These are phyloP conservation scores for Piaya cayana DNA, from an alignment of 2,113 vertebrate genomes.

Conservation along the genomic window DNA sequence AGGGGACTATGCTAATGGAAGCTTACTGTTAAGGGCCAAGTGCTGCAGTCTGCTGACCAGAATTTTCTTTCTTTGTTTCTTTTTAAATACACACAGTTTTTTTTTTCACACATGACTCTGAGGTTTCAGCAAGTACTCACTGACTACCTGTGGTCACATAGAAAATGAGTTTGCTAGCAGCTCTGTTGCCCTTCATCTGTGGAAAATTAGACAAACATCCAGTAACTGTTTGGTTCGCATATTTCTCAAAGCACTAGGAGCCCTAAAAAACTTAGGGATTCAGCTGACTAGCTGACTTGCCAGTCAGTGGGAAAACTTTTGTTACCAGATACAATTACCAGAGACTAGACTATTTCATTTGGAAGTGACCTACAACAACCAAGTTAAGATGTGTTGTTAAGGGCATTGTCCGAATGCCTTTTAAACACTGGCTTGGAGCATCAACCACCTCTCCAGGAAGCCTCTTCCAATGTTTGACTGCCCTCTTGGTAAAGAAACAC, in stretches of 20 bases:
- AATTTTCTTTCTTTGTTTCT: too few relatives aligned
- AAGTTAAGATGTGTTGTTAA: too few relatives aligned
- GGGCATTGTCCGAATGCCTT: too few relatives aligned
- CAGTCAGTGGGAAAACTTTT: not conserved
- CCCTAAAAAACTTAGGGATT: not conserved
- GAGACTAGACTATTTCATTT: too few relatives aligned
- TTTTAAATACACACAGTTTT: not conserved
- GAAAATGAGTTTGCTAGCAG: not conserved
- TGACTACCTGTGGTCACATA: not conserved
- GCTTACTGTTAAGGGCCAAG: not conserved
- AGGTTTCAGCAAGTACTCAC: not conserved
- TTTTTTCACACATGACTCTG: not conserved
- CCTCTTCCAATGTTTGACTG: too few relatives aligned
- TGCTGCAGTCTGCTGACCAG: not conserved
- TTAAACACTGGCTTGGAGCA: too few relatives aligned
- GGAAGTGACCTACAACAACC: too few relatives aligned
- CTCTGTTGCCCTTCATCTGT: not conserved
- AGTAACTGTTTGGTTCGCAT: not conserved
- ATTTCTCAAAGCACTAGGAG: not conserved
- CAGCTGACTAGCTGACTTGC: not conserved
- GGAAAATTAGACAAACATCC: not conserved
- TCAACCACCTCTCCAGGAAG: too few relatives aligned
- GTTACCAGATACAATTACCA: not conserved
- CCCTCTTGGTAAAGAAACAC: too few relatives aligned
- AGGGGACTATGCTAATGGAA: not conserved